Conservation (phyloP, 2,797 vertebrate genomes). For the Smutsia gigantea region DNA sequence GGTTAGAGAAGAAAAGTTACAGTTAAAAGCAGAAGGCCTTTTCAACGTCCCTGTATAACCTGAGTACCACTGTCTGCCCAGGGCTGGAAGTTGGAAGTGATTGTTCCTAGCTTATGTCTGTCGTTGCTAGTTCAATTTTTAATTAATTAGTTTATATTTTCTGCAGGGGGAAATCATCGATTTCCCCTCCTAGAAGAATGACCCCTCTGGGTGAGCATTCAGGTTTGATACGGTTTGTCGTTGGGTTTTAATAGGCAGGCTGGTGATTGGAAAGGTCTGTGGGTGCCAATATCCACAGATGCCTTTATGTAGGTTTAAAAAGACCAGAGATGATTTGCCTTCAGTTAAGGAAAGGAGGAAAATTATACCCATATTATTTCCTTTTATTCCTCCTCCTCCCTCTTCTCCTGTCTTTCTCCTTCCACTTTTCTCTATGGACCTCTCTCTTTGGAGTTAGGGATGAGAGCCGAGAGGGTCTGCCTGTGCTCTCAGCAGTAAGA, state of each 20-base stretch:
- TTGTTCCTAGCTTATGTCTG: not conserved
- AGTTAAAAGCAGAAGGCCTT: not conserved
- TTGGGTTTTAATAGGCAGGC: not conserved
- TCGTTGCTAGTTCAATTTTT: not conserved
- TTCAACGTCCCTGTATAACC: not conserved
- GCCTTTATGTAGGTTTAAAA: not conserved
- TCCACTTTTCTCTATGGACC: not conserved
- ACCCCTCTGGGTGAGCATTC: not conserved
- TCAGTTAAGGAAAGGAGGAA: not conserved
- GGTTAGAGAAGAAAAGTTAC: not conserved
- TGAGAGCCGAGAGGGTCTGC: not conserved
- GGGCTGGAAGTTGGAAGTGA: not conserved
- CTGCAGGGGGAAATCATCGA: not conserved
- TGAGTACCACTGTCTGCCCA: not conserved
- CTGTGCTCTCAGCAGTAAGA: not conserved
- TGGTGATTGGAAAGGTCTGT: not conserved
- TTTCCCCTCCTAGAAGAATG: not conserved
- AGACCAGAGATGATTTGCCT: not conserved
- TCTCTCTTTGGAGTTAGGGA: not conserved
- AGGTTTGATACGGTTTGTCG: not conserved
- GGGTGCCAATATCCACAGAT: not conserved
- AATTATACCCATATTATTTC: not conserved
- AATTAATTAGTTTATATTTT: not conserved
- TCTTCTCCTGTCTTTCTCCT: no score
- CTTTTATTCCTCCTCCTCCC: not conserved